Conservation (phyloP, 2,888 invertebrate species). For the Nyleta sp. region DNA sequence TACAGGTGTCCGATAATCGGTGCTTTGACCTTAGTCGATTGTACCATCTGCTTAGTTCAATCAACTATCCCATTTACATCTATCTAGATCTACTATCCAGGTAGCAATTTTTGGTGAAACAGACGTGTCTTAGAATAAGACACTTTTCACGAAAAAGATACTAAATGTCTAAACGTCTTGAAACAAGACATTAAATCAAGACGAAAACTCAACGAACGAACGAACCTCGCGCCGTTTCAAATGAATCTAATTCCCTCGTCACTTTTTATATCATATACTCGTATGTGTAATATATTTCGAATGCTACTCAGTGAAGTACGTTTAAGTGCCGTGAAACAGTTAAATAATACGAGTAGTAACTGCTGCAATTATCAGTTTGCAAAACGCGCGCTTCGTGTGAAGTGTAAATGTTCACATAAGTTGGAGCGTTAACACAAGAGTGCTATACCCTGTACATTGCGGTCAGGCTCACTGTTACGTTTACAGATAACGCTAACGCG, state of each 20-base stretch:
- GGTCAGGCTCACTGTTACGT: slow-evolving; percentile 61
- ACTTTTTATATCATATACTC: slow-evolving; percentile 48
- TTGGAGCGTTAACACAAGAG: slow-evolving; percentile 64
- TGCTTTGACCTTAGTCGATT: no score
- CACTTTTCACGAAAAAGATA: no score
- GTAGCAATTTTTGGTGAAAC: no score
- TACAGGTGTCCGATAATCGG: no score
- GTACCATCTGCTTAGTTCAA: no score
- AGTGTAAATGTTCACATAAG: slow-evolving; percentile 65
- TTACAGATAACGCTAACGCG: slow-evolving; percentile 61
- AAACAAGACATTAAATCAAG: no score
- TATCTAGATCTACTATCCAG: no score
- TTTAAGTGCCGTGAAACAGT: slow-evolving; percentile 63
- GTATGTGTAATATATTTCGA: slow-evolving; percentile 56
- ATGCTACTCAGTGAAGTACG: slow-evolving; percentile 63
- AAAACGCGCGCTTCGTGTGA: slow-evolving; percentile 62
- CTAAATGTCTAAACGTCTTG: no score
- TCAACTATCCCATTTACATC: no score
- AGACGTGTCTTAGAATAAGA: no score
- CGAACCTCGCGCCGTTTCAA: slow-evolving; percentile 21
- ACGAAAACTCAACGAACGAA: slow-evolving; percentile 40
- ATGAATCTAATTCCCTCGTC: slow-evolving; percentile 47
- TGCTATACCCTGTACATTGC: slow-evolving; percentile 66
- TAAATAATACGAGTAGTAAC: slow-evolving; percentile 65
- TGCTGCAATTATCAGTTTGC: slow-evolving; percentile 65